These are phyloP conservation scores for Napeogenes sylphis DNA, from an alignment of 2,888 invertebrate genomes.

Conservation along the genomic window DNA sequence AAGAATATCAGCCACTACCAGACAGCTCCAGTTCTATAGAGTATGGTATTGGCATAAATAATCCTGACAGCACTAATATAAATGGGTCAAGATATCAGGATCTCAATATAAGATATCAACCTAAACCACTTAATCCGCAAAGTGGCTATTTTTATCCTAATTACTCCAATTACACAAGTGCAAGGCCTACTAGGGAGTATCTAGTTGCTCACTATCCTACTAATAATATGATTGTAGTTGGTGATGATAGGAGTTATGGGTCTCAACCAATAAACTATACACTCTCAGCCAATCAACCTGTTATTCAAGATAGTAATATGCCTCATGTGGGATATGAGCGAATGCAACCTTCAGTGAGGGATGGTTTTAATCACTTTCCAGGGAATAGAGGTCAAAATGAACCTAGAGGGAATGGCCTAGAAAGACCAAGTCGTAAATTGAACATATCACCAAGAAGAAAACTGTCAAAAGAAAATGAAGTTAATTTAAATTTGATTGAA, in stretches of 20 bases:
- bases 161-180: conserved; percentile 45
- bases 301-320: conserved; percentile 35
- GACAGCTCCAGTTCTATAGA: conserved; percentile 67
- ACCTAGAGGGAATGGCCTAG: conserved; percentile 43
- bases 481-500: conserved; percentile 59
- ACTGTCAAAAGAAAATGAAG: conserved; percentile 60
- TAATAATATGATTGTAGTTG: conserved; percentile 53
- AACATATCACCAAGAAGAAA: conserved; percentile 68
- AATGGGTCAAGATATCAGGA: conserved; percentile 46
- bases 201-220: conserved; percentile 45
- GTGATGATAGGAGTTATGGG: conserved; percentile 50
- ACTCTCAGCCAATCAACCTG: conserved; percentile 40
- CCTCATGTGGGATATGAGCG: conserved; percentile 42
- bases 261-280: conserved; percentile 50
- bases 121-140: conserved; percentile 50
- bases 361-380: conserved; percentile 35
- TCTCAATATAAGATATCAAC: conserved; percentile 65
- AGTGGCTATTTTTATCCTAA: conserved; percentile 56
- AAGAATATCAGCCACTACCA: conserved; percentile 70
- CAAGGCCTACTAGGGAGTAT: conserved; percentile 47
- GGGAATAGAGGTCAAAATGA: conserved; percentile 27
- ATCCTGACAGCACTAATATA: conserved; percentile 44
- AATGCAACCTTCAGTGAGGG: conserved; percentile 35
- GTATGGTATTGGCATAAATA: conserved; percentile 46
- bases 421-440: conserved; percentile 65